Percentiles rank a stretch among this genome's conserved stretches.
phyloP scores from a whole-genome alignment of 2,888 invertebrate genomes.

The Lathronympha strigana region DNA sequence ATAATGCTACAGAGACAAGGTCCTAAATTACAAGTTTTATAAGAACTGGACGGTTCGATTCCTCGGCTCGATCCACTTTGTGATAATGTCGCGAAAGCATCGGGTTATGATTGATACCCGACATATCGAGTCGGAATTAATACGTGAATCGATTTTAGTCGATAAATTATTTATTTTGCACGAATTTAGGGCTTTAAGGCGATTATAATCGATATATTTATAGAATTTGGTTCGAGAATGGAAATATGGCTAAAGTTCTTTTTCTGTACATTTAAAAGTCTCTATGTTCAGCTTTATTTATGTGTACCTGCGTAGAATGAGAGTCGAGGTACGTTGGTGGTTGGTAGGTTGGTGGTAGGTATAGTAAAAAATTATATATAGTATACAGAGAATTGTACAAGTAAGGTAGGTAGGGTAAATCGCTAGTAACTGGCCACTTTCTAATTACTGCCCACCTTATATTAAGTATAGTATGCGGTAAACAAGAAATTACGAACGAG shows the following conservation, averaged over 20 bases:
- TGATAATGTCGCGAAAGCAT: slow-evolving; percentile 68
- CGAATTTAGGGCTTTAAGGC: slow-evolving; percentile 48
- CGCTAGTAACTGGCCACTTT: too few relatives aligned
- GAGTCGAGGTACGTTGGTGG: too few relatives aligned
- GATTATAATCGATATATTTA: slow-evolving; percentile 25
- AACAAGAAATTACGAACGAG: too few relatives aligned
- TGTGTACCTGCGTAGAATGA: not conserved
- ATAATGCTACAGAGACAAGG: slow-evolving; percentile 42
- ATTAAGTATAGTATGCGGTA: too few relatives aligned
- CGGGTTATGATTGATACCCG: slow-evolving; percentile 77
- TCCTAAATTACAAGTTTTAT: slow-evolving; percentile 4
- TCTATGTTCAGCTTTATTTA: not conserved
- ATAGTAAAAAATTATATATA: too few relatives aligned
- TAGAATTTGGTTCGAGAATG: not conserved
- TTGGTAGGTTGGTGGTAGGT: too few relatives aligned
- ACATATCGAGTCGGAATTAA: slow-evolving; percentile 73
- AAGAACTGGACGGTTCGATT: slow-evolving; percentile 39
- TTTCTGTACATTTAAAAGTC: not conserved
- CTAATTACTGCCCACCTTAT: too few relatives aligned
- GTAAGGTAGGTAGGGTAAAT: too few relatives aligned
- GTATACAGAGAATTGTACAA: too few relatives aligned
- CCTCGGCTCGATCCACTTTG: slow-evolving; percentile 60
- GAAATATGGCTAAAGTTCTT: not conserved
- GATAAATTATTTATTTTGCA: slow-evolving; percentile 74
- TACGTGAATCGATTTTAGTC: slow-evolving; percentile 68